A percentile compares a stretch with the other conserved stretches of the same genome.
phyloP scores from a whole-genome alignment of 2,888 invertebrate genomes.

The Melolontha melolontha region DNA sequence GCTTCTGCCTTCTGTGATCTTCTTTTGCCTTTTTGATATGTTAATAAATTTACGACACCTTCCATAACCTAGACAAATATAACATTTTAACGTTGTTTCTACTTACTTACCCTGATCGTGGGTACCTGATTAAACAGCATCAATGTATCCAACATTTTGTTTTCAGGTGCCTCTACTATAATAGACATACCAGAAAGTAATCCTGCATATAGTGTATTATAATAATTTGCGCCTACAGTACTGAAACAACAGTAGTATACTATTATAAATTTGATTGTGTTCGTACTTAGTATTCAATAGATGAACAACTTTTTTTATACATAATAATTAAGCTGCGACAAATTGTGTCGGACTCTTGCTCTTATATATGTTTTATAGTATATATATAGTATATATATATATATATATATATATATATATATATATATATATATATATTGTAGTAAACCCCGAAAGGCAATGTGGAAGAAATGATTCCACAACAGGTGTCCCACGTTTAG shows the following conservation, averaged over 20 bases:
- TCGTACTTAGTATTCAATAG: too few species aligned
- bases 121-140: slow-evolving; percentile 56
- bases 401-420: too few species aligned
- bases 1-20: slow-evolving; percentile 49
- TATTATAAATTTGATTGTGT: background rate
- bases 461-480: too few species aligned
- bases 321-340: too few species aligned
- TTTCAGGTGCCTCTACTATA: slow-evolving; percentile 54
- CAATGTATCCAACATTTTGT: slow-evolving; percentile 53
- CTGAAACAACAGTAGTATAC: slow-evolving; percentile 50
- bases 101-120: background rate
- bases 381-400: too few species aligned
- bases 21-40: slow-evolving; percentile 46
- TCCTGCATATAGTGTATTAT: slow-evolving; percentile 50
- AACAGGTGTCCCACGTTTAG: too few species aligned
- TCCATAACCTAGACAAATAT: slow-evolving; percentile 50
- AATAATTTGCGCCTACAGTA: slow-evolving; percentile 51
- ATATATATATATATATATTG: too few species aligned
- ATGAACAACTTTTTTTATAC: too few species aligned
- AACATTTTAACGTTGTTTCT: too few species aligned
- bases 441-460: too few species aligned
- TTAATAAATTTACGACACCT: slow-evolving; percentile 46
- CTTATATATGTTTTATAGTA: too few species aligned
- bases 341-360: too few species aligned
- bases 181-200: slow-evolving; percentile 52